Evolutionary conservation across 2,888 invertebrate genomes (phyloP), one percentile per base, ranked within the genome.

Genomic region (Sarcophaga subvicina): DNA sequence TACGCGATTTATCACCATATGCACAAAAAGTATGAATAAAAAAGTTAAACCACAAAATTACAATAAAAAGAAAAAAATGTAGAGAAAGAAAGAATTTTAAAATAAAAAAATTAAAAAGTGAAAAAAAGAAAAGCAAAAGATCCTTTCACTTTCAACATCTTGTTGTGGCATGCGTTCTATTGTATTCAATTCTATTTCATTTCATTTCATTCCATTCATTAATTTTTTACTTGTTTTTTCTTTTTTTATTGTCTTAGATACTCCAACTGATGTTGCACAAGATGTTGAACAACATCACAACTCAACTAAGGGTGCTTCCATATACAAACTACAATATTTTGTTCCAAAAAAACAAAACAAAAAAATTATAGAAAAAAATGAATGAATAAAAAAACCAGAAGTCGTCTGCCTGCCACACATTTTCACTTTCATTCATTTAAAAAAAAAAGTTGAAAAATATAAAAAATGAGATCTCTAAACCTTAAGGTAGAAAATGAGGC

Each of bases 1-100:
- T 86, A 86, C 81, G 81, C 86, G 88, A 88, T 88, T 63, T 81
- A 88, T 88, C 86, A 80, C 59, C 86, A 87, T 87, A 87, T 85
- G 85, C 86, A 80, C 49, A 80, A 87, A 85, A 82, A 78, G 85
- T 47, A 85, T 72, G 83, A 80, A 83, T 69, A 83, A 84, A 82
- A 85, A 87, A 84, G 75, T 87, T 84, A 84, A 82, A 71, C 78
- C 84, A 63, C 73, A 63, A 79, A 82, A 82, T 76, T 63, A 25
- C 54, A 22, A 54, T 54, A 70, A 71, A 62, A 66, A 64, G 70
- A 73, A 62, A 79, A 47, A 47, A 27, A n/a, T n/a, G n/a, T n/a
- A n/a, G n/a, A 22, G 22, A 22, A 22, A 22, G 22, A 22, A 22
- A 22, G 22, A 22, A 22, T 22, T 22, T 22, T 22, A 22, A 22